Conservation (phyloP, 2,797 vertebrate species). For the Sardinella longiceps region DNA sequence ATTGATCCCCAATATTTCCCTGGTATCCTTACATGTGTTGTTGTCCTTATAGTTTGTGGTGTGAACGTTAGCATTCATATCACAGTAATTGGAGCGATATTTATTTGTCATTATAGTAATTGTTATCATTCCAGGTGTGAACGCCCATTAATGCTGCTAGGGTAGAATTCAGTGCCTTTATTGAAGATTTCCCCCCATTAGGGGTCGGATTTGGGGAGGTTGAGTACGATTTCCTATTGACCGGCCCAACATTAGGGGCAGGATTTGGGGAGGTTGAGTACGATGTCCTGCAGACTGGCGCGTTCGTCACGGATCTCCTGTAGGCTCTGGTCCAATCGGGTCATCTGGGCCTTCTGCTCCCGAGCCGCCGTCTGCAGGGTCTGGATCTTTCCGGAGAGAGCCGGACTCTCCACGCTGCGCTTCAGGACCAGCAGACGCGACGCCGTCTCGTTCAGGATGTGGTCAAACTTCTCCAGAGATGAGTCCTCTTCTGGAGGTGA, state of each 20-base stretch:
- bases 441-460: slow-evolving; percentile 74
- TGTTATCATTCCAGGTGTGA: too few relatives aligned
- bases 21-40: too few relatives aligned
- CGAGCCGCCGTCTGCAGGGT: slow-evolving; percentile 75
- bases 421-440: slow-evolving; percentile 75
- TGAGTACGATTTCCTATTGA: too few relatives aligned
- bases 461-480: slow-evolving; percentile 63
- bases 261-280: slow-evolving; percentile 78
- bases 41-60: too few relatives aligned
- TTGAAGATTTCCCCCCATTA: too few relatives aligned
- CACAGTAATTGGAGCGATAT: too few relatives aligned
- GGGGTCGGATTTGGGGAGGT: too few relatives aligned
- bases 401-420: slow-evolving; percentile 70
- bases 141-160: too few relatives aligned
- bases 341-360: slow-evolving; percentile 77
- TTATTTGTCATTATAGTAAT: too few relatives aligned
- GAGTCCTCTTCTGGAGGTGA: slow-evolving; percentile 62
- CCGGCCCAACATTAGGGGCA: too few relatives aligned
- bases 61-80: too few relatives aligned
- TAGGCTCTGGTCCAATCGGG: slow-evolving; percentile 78
- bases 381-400: slow-evolving; percentile 78
- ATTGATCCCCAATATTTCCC: too few relatives aligned
- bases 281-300: slow-evolving; percentile 86
- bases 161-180: not conserved
- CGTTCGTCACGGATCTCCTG: slow-evolving; percentile 84